These are phyloP conservation scores for Thyatira batis DNA, from an alignment of 2,888 invertebrate genomes.

Conservation along the genomic window DNA sequence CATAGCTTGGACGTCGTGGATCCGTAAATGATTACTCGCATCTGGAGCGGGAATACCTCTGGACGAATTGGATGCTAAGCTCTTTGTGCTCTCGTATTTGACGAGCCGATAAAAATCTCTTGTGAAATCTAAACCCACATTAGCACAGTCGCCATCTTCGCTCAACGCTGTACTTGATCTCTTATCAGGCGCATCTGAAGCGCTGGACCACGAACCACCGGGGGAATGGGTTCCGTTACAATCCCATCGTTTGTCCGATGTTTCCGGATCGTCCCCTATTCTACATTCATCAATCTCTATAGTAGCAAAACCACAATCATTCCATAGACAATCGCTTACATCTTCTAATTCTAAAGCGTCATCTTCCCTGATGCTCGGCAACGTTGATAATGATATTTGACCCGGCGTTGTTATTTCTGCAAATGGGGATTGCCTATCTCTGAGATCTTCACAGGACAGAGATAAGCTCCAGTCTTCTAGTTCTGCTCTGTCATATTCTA, in stretches of 20 bases:
- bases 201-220: slow-evolving; percentile 84
- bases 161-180: slow-evolving; percentile 87
- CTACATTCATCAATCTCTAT: slow-evolving; percentile 86
- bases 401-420: slow-evolving; percentile 83
- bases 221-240: slow-evolving; percentile 83
- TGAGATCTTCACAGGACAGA: slow-evolving; percentile 86
- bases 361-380: slow-evolving; percentile 89
- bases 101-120: slow-evolving; percentile 91
- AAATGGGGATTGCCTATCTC: slow-evolving; percentile 78
- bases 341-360: slow-evolving; percentile 88
- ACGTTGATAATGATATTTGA: slow-evolving; percentile 84
- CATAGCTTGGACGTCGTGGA: slow-evolving; percentile 74
- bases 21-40: slow-evolving; percentile 67
- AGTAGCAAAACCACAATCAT: slow-evolving; percentile 87
- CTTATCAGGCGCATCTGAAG: slow-evolving; percentile 84
- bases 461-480: slow-evolving; percentile 91
- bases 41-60: slow-evolving; percentile 84
- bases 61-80: slow-evolving; percentile 88
- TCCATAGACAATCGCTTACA: slow-evolving; percentile 88
- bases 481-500: slow-evolving; percentile 89
- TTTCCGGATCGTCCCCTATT: slow-evolving; percentile 70
- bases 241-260: slow-evolving; percentile 85
- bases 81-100: slow-evolving; percentile 91
- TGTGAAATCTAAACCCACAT: slow-evolving; percentile 88
- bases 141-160: slow-evolving; percentile 86